phyloP scores from a whole-genome alignment of 2,797 vertebrate species.

The Cryptoprocta ferox region DNA sequence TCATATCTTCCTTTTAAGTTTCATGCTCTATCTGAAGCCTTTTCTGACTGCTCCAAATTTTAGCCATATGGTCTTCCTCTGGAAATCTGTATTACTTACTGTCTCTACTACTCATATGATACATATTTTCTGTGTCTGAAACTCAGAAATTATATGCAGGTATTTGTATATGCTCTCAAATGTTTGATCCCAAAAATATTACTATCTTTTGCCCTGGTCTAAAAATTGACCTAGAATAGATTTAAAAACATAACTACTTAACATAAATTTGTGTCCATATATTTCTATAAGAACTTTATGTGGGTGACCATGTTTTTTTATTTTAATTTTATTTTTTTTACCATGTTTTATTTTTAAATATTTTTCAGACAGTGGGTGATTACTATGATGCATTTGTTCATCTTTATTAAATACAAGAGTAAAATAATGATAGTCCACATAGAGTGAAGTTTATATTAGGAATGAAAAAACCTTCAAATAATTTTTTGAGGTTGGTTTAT shows the following conservation, averaged over 20 bases:
- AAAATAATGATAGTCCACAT: not conserved
- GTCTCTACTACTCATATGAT: not conserved
- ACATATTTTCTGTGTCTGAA: constrained; percentile 29
- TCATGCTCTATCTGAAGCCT: not conserved
- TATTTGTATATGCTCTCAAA: not conserved
- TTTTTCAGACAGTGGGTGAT: not conserved
- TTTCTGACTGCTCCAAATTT: constrained; percentile 15
- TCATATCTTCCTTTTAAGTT: constrained; percentile 8
- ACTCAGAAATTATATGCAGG: constrained; percentile 25
- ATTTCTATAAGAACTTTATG: not conserved
- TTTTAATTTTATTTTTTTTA: not conserved
- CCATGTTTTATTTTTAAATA: constrained; percentile 52
- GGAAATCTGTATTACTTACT: not conserved
- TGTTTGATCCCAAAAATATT: not conserved
- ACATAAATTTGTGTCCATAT: constrained; percentile 18
- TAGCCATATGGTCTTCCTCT: constrained; percentile 13
- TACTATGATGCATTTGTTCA: constrained; percentile 29
- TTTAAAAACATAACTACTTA: not conserved
- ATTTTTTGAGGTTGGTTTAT: constrained; percentile 46
- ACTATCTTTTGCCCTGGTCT: not conserved
- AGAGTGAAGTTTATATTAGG: constrained; percentile 41
- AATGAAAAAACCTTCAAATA: constrained; percentile 31
- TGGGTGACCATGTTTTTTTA: constrained; percentile 16
- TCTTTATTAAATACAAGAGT: constrained; percentile 44
- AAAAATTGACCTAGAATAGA: constrained; percentile 28